Percentiles rank a stretch among this genome's conserved stretches.
Evolutionary conservation across 92 coral and sea anemone species (phyloP).

Genomic region (Ricordea florida): DNA sequence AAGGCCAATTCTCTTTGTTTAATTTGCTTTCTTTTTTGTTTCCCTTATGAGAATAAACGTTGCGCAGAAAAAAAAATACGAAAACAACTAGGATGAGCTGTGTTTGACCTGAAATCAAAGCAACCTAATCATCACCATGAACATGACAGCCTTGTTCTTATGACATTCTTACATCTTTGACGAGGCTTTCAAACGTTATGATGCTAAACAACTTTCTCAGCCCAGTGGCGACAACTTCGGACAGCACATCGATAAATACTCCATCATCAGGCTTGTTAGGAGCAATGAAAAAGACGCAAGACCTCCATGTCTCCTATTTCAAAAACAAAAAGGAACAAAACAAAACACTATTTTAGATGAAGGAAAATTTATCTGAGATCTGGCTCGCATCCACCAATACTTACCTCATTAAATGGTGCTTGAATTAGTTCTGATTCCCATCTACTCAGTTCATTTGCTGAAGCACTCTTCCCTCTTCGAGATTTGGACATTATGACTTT

Average conservation of each 20-base stretch:
- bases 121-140: too few species aligned
- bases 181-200: constrained; percentile 82
- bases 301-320: constrained; percentile 84
- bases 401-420: constrained; percentile 91
- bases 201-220: constrained; percentile 93
- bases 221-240: constrained; percentile 88
- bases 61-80: too few species aligned
- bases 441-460: constrained; percentile 86
- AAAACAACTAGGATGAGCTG: too few species aligned
- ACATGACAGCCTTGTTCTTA: too few species aligned
- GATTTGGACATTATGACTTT: constrained; percentile 79
- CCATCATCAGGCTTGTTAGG: constrained; percentile 86
- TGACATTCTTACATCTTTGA: constrained; percentile 95
- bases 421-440: constrained; percentile 94
- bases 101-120: too few species aligned
- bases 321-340: neutral
- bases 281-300: constrained; percentile 80
- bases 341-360: neutral
- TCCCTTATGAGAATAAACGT: too few species aligned
- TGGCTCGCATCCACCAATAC: neutral
- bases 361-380: neutral
- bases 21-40: too few species aligned
- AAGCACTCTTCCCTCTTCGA: constrained; percentile 97
- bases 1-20: too few species aligned
- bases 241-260: constrained; percentile 75